Evolutionary conservation across 2,888 invertebrate species (phyloP), one percentile per base, ranked within the genome.

Genomic region (Tuta absoluta): DNA sequence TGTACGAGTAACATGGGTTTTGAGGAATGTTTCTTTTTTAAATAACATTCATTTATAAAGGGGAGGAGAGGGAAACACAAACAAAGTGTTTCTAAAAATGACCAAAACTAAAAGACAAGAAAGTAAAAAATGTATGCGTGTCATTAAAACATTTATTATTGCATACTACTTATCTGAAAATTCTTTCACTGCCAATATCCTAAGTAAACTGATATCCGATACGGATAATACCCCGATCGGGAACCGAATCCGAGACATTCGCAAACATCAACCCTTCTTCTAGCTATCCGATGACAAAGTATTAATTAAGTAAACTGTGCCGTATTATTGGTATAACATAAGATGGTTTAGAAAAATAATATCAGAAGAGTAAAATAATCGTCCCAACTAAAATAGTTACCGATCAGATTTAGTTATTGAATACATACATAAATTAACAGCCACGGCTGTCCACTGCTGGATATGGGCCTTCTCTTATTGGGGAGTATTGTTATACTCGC

Each of bases 251-350:
- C 72, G 76, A 69, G 73, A 74, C 81, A 79, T 81, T 71, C 62
- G 78, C 81, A 85, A 85, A 85, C 82, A 85, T 64, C 66, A 77
- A 80, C 81, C 82, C 82, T 80, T n/a, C n/a, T n/a, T 81, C 77
- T 72, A 33, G 51, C 72, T 78, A 82, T 82, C 81, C 72, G 75
- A 77, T 85, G 81, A 81, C 85, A 77, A 68, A 75, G 80, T 84
- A 87, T 85, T 86, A 85, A 87, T 87, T 86, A 86, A 79, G 73
- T 69, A 67, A 63, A 49, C 62, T 21, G 19, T 19, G 62, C 63
- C 58, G 58, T 66, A n/a, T 66, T 66, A 37, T 23, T 62, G 38
- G 23, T 7, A 14, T 12, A 49, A 2, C 19, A 19, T 19, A 10
- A 19, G 49, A 11, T 49, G 8, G 8, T 33, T 10, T 33, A 33